phyloP scores from a whole-genome alignment of 2,888 invertebrate species.

The Heliconius aoede region DNA sequence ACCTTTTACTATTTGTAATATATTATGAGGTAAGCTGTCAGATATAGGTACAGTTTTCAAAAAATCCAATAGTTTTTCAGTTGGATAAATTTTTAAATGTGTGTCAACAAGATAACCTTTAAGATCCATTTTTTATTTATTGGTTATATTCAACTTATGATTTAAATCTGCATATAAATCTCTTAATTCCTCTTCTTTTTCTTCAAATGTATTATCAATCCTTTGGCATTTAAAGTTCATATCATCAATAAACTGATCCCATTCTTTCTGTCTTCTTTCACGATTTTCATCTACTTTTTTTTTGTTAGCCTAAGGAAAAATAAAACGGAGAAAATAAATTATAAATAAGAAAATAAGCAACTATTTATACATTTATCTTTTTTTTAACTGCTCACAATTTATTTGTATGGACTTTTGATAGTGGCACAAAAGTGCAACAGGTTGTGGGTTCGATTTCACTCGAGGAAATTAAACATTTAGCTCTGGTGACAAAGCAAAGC shows the following conservation, averaged over 20 bases:
- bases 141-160: slow-evolving; percentile 86
- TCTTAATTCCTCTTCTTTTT: slow-evolving; percentile 90
- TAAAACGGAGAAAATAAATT: background rate
- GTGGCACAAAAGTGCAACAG: too few relatives aligned
- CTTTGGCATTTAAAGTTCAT: slow-evolving; percentile 89
- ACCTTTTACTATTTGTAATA: slow-evolving; percentile 65
- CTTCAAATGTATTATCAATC: slow-evolving; percentile 90
- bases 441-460: too few relatives aligned
- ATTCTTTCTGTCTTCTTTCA: slow-evolving; percentile 80
- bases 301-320: slow-evolving; percentile 31
- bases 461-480: too few relatives aligned
- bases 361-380: too few relatives aligned
- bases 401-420: too few relatives aligned
- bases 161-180: slow-evolving; percentile 90
- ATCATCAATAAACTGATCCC: slow-evolving; percentile 90
- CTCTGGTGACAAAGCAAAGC: too few relatives aligned
- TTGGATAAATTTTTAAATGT: slow-evolving; percentile 86
- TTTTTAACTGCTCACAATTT: too few relatives aligned
- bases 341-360: too few relatives aligned
- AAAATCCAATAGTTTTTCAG: slow-evolving; percentile 82
- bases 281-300: slow-evolving; percentile 62
- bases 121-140: slow-evolving; percentile 77
- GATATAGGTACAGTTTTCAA: slow-evolving; percentile 76
- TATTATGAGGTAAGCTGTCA: slow-evolving; percentile 80
- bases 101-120: slow-evolving; percentile 86